Evolutionary conservation across 2,888 invertebrate genomes (phyloP).

Genomic region (Osmoderma eremita): DNA sequence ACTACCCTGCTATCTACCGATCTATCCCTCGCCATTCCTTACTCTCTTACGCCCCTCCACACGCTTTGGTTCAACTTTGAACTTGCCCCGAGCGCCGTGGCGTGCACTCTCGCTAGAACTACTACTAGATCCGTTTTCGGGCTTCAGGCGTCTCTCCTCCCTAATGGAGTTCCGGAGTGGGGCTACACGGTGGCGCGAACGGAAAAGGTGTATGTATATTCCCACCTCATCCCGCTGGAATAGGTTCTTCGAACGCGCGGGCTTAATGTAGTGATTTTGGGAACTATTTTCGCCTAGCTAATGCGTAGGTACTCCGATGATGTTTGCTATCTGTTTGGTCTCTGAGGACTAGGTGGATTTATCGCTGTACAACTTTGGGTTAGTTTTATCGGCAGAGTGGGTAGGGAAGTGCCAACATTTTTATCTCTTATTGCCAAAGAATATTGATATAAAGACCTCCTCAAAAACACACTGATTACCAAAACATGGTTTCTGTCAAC

Average conservation of each 20-base stretch:
- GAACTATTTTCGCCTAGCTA: too few relatives aligned
- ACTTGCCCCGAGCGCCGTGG: slow-evolving; percentile 41
- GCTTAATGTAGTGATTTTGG: slow-evolving; percentile 1
- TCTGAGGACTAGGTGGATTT: too few relatives aligned
- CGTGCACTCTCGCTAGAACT: slow-evolving; percentile 42
- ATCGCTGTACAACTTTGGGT: too few relatives aligned
- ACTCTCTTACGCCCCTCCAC: background rate
- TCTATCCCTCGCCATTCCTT: background rate
- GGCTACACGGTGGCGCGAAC: background rate
- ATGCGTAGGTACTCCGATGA: too few relatives aligned
- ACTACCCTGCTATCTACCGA: background rate
- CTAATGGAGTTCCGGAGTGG: slow-evolving; percentile 49
- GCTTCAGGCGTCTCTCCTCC: slow-evolving; percentile 47
- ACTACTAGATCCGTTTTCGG: slow-evolving; percentile 44
- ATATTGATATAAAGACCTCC: too few relatives aligned
- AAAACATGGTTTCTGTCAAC: too few relatives aligned
- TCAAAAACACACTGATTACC: too few relatives aligned
- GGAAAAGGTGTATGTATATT: slow-evolving; percentile 13
- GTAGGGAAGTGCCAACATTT: too few relatives aligned
- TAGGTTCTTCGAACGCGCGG: background rate
- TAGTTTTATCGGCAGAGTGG: too few relatives aligned
- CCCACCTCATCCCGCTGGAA: background rate
- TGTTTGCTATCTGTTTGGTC: too few relatives aligned
- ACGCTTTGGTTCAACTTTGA: slow-evolving; percentile 38
- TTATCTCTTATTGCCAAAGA: too few relatives aligned